Evolutionary conservation across 2,888 invertebrate species (phyloP), one percentile per base, ranked within the genome.

Genomic region (Phragmatobia fuliginosa): DNA sequence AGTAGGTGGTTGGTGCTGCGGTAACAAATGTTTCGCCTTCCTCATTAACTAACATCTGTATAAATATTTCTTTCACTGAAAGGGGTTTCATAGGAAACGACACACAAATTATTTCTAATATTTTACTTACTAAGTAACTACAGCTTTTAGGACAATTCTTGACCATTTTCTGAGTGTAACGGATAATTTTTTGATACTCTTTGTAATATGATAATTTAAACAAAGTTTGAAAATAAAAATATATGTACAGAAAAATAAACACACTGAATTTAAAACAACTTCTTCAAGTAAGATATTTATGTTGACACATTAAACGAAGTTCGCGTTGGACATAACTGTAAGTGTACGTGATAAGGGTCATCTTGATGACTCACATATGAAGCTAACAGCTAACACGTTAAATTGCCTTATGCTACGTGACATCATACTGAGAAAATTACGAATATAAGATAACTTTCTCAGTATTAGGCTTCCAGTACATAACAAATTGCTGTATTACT

Each of bases 341-440:
- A 72, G 79, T 79, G 83, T 79, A 83, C 85, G 84, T 90, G 89
- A 91, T 90, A 86, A 92, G 83, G 92, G 92, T 88, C 90, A 87
- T 72, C 74, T 81, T 84, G 86, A 89, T 92, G 91, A 92, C 88
- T 93, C 91, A 91, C 85, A 90, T 83, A 83, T 87, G 87, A 87
- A 86, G 84, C 82, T 83, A 84, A 83, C 82, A 86, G 84, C 82
- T 83, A 84, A 83, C 82, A 85, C 85, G 83, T 85, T 77, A 82
- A 86, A 85, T 83, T 83, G 80, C 81, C 83, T 85, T 87, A 83
- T 81, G 84, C 84, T 89, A 91, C 91, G 91, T 92, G 91, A 91
- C 87, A 87, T 81, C 78, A 82, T 90, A 88, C 90, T 85, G 83
- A 80, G 76, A 67, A 70, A 68, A 67, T 80, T 70, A 78, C 76